phyloP scores from a whole-genome alignment of 2,888 invertebrate genomes.

The Amaurobius ferox region DNA sequence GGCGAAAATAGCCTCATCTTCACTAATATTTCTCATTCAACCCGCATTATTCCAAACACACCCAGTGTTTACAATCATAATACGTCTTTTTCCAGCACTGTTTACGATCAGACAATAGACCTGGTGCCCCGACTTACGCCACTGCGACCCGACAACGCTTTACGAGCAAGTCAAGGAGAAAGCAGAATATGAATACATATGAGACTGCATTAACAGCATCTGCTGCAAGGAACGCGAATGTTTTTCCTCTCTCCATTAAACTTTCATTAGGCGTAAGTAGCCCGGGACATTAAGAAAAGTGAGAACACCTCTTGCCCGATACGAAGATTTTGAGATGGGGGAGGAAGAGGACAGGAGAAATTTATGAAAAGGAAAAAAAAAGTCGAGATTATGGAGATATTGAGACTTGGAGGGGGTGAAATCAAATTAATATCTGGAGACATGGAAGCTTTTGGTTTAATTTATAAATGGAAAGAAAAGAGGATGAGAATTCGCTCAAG shows the following conservation, averaged over 20 bases:
- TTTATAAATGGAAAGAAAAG: conserved; percentile 1
- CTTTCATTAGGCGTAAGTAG: conserved; percentile 69
- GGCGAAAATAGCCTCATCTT: neutral
- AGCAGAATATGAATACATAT: conserved; percentile 58
- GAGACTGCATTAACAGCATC: conserved; percentile 66
- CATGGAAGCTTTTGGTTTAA: conserved; percentile 3
- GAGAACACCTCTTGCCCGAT: conserved; percentile 30
- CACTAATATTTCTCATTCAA: neutral
- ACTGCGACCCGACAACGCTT: neutral
- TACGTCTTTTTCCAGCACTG: neutral
- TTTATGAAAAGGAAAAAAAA: neutral
- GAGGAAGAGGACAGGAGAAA: neutral
- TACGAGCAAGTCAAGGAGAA: conserved; percentile 2
- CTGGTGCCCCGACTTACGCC: neutral
- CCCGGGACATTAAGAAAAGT: conserved; percentile 48
- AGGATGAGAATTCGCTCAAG: neutral
- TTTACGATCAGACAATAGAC: neutral
- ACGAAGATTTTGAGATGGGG: conserved; percentile 19
- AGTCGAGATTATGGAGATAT: conserved; percentile 13
- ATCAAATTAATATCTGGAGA: conserved; percentile 24
- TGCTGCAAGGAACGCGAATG: conserved; percentile 40
- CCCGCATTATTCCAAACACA: neutral
- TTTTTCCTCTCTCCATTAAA: conserved; percentile 64
- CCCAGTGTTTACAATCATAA: neutral
- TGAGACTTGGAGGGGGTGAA: conserved; percentile 1